Evolutionary conservation across 2,888 invertebrate genomes (phyloP), one percentile per base, ranked within the genome.

Genomic region (Drosophila austrosaltans): DNA sequence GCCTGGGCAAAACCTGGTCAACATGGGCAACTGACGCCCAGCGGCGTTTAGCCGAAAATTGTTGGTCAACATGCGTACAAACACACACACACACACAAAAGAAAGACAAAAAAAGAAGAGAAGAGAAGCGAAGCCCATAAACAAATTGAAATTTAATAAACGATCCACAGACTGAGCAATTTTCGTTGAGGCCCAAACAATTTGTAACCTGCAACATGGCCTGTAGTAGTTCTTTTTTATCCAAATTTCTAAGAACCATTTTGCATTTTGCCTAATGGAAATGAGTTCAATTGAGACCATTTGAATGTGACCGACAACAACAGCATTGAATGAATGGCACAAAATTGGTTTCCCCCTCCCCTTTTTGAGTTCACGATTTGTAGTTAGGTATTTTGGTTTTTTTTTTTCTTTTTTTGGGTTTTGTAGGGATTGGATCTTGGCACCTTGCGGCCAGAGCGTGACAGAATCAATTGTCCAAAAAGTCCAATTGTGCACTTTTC

Each of bases 101-200:
- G 10, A 36, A 36, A 36, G 36, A 48, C 8, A 48, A 12, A 10
- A 1, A 48, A 25, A 48, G 6, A 48, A 12, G 10, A 25, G 8
- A 36, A 36, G 8, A 36, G 66, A 79, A 64, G 61, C 63, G 74
- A 69, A 63, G 64, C 66, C 48, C 67, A 66, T 72, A 75, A 75
- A 69, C 71, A 82, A 82, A 77, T 75, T 75, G 67, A 82, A 80
- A 69, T 79, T 71, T 71, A 75, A 72, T 75, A 75, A 82, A 72
- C 66, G 69, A 69, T 5, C 67, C 64, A 64, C 63, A 64, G 56
- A 59, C 65, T 57, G 64, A 53, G 28, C 63, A 72, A 72, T 81
- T 48, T 82, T 72, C 42, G 42, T 54, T 56, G 42, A 20, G 48
- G 48, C 56, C 36, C 36, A 36, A 36, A 36, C 8, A 36, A 2